phyloP scores from a whole-genome alignment of 2,797 vertebrate species.

The Salmo trutta region DNA sequence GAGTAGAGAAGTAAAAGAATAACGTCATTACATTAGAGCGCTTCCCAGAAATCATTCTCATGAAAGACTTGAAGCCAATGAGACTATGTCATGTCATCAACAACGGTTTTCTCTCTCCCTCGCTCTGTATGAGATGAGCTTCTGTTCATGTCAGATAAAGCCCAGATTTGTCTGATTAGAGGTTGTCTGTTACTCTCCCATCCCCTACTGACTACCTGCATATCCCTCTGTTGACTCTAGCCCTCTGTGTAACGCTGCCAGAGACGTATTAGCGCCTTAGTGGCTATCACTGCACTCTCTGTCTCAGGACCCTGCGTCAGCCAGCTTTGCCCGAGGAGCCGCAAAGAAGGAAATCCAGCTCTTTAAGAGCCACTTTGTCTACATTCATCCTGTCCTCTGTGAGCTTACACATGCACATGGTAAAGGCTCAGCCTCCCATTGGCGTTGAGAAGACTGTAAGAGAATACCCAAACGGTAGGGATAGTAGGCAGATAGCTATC shows the following conservation, averaged over 20 bases:
- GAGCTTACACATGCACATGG: conserved; percentile 56
- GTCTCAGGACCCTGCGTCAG: conserved; percentile 60
- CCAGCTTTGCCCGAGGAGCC: conserved; percentile 43
- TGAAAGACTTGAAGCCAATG: conserved; percentile 47
- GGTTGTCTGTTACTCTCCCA: conserved; percentile 44
- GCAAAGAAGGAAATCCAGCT: conserved; percentile 53
- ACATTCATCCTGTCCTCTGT: conserved; percentile 59
- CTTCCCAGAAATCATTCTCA: conserved; percentile 34
- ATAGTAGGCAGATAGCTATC: conserved; percentile 48
- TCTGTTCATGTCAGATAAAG: conserved; percentile 53
- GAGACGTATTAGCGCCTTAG: conserved; percentile 47
- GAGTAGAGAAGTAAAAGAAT: conserved; percentile 32
- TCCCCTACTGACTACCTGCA: conserved; percentile 56
- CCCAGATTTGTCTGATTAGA: conserved; percentile 59
- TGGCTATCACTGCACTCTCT: conserved; percentile 55
- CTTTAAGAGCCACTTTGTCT: conserved; percentile 68
- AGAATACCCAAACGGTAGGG: conserved; percentile 58
- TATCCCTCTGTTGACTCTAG: conserved; percentile 54
- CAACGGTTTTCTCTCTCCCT: conserved; percentile 43
- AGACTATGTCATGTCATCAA: conserved; percentile 55
- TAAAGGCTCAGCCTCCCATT: conserved; percentile 48
- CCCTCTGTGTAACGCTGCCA: conserved; percentile 46
- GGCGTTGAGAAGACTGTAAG: conserved; percentile 60
- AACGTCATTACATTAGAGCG: conserved; percentile 31
- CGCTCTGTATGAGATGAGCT: conserved; percentile 50